Base-by-base conservation (phyloP, 2,888 invertebrate species). In the Pseudococcus jackbeardsleyi region DNA sequence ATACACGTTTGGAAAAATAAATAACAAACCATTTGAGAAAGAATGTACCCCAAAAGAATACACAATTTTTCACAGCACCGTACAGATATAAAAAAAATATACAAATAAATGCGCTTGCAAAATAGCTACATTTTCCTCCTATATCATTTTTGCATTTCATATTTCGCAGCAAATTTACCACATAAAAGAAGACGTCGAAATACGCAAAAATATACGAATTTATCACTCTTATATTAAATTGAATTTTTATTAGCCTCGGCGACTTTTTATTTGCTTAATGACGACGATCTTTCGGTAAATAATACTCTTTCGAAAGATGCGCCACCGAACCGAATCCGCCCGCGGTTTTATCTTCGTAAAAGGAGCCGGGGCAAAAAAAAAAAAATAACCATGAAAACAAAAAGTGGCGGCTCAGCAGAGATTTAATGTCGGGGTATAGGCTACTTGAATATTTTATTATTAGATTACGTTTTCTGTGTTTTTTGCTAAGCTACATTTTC, bases 261-360 rank as follows among this genome's bases (percentile, higher is more conserved):
- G 42, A 82, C 79, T 82, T 42, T 82, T 82, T 82, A 82, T 82
- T 82, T 72, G 33, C 33, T 72, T 82, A 82, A 82, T 82, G 46
- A 39, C 46, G 11, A 17, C 19, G n/a, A 82, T 82, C 79, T 82
- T 19, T 46, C 12, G 33, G 33, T 33, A 72, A 33, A 72, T 72
- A 72, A 50, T 15, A 15, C 12, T 50, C 15, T 72, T 39, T 72
- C 33, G 12, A 79, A 42, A 79, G n/a, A 79, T 33, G 26, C 26
- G 26, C 26, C 26, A 33, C 26, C 26, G 26, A 33, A 33, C 1
- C 26, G 26, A 33, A 33, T 33, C 26, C 26, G 26, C 26, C 26
- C 1, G 6, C 8, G 19, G 9, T 19, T 46, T 82, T 82, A 33
- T 82, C 33, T 9, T 15, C 26, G 3, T 33, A 33, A 33, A 33